These are phyloP conservation scores for Butastur rufipennis DNA, from an alignment of 2,113 vertebrate species.

Conservation along the genomic window DNA sequence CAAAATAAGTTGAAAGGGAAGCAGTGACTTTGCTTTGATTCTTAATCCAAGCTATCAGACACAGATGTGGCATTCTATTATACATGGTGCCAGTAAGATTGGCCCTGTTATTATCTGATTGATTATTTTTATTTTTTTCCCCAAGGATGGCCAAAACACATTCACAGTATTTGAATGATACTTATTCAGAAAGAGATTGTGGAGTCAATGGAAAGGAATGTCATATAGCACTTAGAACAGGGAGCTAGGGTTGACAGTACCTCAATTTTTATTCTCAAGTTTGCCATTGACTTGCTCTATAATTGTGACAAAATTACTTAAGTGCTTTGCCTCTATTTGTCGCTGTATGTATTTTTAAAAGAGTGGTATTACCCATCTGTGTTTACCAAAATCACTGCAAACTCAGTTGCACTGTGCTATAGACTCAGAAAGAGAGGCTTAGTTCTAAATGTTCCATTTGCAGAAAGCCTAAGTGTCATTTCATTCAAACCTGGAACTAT, in stretches of 20 bases:
- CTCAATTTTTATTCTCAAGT: neutral
- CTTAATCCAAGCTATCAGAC: neutral
- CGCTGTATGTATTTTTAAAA: neutral
- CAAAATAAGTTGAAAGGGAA: neutral
- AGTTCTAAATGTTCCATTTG: neutral
- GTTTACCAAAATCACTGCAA: neutral
- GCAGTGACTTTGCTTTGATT: neutral
- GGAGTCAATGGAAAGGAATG: neutral
- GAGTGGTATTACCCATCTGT: neutral
- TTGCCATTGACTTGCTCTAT: neutral
- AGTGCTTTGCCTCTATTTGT: neutral
- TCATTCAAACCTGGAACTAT: neutral
- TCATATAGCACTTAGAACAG: neutral
- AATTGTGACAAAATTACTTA: neutral
- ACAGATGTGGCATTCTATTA: neutral
- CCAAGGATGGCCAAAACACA: neutral
- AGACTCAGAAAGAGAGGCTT: neutral
- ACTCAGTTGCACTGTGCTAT: neutral
- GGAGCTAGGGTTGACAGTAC: neutral
- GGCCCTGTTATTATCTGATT: neutral
- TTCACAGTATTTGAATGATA: neutral
- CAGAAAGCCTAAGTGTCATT: neutral
- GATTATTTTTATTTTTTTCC: neutral
- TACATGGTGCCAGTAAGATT: neutral
- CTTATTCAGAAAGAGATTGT: neutral